phyloP scores from a whole-genome alignment of 2,797 vertebrate species.

The Karalla daura region DNA sequence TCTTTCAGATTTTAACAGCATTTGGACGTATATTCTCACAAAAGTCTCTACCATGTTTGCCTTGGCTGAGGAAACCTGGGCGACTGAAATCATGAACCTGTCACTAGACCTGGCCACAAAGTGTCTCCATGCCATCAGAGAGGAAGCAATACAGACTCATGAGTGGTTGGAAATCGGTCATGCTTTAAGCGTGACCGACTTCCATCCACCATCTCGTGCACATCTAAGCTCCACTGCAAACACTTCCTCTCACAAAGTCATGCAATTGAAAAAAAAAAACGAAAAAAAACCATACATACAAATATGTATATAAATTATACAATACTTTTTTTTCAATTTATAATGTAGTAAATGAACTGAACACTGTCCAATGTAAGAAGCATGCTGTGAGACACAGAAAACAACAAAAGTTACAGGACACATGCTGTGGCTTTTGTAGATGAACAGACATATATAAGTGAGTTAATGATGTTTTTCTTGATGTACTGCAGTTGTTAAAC shows the following conservation, averaged over 20 bases:
- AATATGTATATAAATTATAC: too few relatives aligned
- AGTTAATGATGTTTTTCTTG: too few relatives aligned
- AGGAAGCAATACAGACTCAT: conserved; percentile 10
- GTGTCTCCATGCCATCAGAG: not conserved
- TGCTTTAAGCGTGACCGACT: too few relatives aligned
- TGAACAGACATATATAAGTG: too few relatives aligned
- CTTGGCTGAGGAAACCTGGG: not conserved
- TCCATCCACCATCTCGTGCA: too few relatives aligned
- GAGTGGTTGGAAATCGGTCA: conserved; percentile 4
- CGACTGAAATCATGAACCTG: not conserved
- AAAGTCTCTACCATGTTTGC: not conserved
- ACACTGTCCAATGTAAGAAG: too few relatives aligned
- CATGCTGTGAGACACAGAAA: too few relatives aligned
- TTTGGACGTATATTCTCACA: not conserved
- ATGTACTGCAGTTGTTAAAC: too few relatives aligned
- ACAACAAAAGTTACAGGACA: too few relatives aligned
- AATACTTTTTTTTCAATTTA: too few relatives aligned
- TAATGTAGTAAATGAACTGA: too few relatives aligned
- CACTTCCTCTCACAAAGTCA: not conserved
- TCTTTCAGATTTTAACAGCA: not conserved
- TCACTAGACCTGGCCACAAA: not conserved
- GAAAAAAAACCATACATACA: not conserved
- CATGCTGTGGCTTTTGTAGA: too few relatives aligned
- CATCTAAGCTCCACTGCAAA: not conserved
- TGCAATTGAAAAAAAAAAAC: not conserved